Percentiles rank a stretch among this genome's conserved stretches.
Conservation (phyloP, 2,888 invertebrate species). For the Geotrupes spiniger region DNA sequence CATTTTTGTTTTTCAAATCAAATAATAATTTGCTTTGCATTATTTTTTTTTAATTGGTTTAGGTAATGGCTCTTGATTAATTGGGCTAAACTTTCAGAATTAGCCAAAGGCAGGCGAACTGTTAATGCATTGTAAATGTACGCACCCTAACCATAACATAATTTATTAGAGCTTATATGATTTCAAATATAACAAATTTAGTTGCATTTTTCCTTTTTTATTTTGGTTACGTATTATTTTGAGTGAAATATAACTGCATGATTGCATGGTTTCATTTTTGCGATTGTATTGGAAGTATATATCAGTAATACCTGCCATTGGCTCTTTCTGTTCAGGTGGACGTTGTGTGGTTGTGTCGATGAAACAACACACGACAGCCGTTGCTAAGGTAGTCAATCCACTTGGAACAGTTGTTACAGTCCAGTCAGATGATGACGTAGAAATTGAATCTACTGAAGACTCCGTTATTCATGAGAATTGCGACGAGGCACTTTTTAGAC, state of each 20-base stretch:
- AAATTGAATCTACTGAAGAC: slow-evolving; percentile 35
- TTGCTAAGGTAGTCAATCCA: slow-evolving; percentile 74
- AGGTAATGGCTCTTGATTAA: slow-evolving; percentile 10
- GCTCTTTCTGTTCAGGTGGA: slow-evolving; percentile 78
- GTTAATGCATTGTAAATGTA: slow-evolving; percentile 25
- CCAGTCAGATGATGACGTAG: slow-evolving; percentile 50
- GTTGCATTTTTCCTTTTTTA: slow-evolving; percentile 6
- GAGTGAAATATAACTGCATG: slow-evolving; percentile 21
- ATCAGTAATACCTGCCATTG: slow-evolving; percentile 70
- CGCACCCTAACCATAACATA: slow-evolving; percentile 21
- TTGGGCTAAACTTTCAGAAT: slow-evolving; percentile 42
- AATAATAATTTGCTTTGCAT: too few species aligned
- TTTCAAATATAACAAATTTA: slow-evolving; percentile 8
- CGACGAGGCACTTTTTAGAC: slow-evolving; percentile 68
- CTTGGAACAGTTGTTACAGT: slow-evolving; percentile 67
- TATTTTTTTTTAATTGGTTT: not conserved
- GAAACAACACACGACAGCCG: slow-evolving; percentile 49
- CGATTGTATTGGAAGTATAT: slow-evolving; percentile 6
- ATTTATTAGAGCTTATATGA: not conserved
- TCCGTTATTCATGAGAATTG: slow-evolving; percentile 57
- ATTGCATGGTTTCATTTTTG: slow-evolving; percentile 22
- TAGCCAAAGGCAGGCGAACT: slow-evolving; percentile 50
- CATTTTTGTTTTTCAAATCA: too few species aligned
- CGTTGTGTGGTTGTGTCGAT: slow-evolving; percentile 49
- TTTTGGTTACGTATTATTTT: slow-evolving; percentile 8